Evolutionary conservation across 2,113 vertebrate genomes (phyloP), one percentile per base, ranked within the genome.

Genomic region (Aspidoscelis tigris): DNA sequence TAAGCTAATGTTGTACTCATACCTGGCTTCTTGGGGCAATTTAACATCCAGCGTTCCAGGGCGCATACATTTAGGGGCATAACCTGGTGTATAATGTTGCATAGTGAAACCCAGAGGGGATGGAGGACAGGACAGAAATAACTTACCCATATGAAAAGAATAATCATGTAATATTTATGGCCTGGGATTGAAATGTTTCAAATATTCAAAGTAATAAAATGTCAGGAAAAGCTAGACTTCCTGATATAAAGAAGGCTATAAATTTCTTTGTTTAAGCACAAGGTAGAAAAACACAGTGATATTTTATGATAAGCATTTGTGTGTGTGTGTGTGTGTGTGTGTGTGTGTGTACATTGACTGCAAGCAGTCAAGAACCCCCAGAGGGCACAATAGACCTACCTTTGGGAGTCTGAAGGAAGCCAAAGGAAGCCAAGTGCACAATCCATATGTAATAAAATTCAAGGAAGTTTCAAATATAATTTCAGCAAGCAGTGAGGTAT

Each of bases 161-260:
- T 96, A 96, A 96, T 95, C 94, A 95, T 92, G 85, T 93, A 95
- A 92, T 96, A 96, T 96, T 96, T 96, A 97, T 96, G 95, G 94
- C 96, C 95, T 96, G 95, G 93, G 91, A 96, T 95, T 96, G 94
- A 96, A 96, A 95, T 91, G 94, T 94, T 96, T 96, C 94, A 96
- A 96, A 96, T 93, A 95, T 68, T 93, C 93, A 93, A 92, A 94
- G 94, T 90, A 95, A 96, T 96, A 96, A 96, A 97, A 96, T 1
- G 86, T 95, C 92, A 95, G 93, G 95, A 93, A 96, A 96, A 95
- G 89, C 91, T 94, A 92, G 94, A 96, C 95, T 96, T 96, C 94
- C 95, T 96, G 93, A 96, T 64, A 88, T 96, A 95, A 95, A 93
- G 91, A 93, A 94, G 89, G 92, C 86, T 91, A 95, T 96, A 95